A percentile compares a stretch with the other conserved stretches of the same genome.
phyloP scores from a whole-genome alignment of 2,888 invertebrate genomes.

The Stenoptilia bipunctidactyla region DNA sequence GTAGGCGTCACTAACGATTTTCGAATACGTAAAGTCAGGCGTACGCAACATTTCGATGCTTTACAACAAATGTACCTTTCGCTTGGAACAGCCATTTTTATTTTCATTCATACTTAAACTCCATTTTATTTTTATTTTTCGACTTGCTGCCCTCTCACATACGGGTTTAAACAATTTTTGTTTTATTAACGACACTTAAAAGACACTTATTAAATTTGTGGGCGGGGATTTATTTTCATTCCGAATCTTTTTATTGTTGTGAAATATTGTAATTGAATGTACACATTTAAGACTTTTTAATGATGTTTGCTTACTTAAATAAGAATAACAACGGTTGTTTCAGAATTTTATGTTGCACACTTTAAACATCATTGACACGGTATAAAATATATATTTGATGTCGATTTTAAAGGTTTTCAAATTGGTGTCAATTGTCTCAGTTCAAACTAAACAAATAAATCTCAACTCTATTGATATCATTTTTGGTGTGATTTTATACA shows the following conservation, averaged over 20 bases:
- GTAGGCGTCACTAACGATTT: slow-evolving; percentile 62
- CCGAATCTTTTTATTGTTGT: slow-evolving; percentile 4
- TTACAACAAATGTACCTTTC: slow-evolving; percentile 21
- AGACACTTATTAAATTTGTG: slow-evolving; percentile 58
- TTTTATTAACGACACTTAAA: slow-evolving; percentile 62
- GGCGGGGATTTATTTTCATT: slow-evolving; percentile 41
- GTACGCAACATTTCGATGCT: not conserved
- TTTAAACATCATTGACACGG: slow-evolving; percentile 15
- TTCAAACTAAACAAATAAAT: no score
- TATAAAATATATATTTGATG: not conserved
- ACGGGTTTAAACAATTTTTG: slow-evolving; percentile 34
- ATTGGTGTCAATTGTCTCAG: no score
- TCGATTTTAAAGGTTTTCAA: no score
- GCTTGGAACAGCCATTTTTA: slow-evolving; percentile 35
- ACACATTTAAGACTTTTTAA: slow-evolving; percentile 1
- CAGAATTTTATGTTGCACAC: no score
- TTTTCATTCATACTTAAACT: slow-evolving; percentile 7
- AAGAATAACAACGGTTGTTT: not conserved
- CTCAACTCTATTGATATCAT: no score
- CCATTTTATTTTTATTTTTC: not conserved
- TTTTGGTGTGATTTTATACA: no score
- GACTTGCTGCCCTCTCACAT: not conserved
- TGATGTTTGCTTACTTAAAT: not conserved
- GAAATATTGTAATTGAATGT: slow-evolving; percentile 1
- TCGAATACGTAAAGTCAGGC: slow-evolving; percentile 43